phyloP scores from a whole-genome alignment of 2,888 invertebrate genomes.

The Tryphoninae sp. region DNA sequence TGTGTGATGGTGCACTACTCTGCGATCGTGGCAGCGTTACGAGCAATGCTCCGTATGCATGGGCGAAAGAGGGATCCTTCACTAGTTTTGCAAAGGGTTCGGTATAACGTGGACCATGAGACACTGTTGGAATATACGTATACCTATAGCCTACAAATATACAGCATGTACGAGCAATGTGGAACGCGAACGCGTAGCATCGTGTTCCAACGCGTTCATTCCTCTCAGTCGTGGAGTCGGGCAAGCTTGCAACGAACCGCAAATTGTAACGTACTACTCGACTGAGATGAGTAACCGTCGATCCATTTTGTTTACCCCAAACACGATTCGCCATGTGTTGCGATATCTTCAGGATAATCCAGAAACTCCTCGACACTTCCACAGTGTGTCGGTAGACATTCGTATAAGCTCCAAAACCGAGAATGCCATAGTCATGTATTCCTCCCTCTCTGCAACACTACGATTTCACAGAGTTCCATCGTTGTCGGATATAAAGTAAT shows the following conservation, averaged over 20 bases:
- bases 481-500: background rate
- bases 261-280: conserved; percentile 13
- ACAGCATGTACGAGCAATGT: conserved; percentile 29
- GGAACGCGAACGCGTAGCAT: conserved; percentile 33
- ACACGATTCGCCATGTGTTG: conserved; percentile 24
- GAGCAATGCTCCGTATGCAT: conserved; percentile 50
- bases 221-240: too few species aligned
- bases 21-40: conserved; percentile 37
- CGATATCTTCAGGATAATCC: conserved; percentile 11
- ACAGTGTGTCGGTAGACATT: background rate
- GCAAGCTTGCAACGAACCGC: background rate
- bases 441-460: background rate
- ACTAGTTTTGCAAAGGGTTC: conserved; percentile 35
- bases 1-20: background rate
- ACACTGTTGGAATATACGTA: conserved; percentile 15
- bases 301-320: background rate
- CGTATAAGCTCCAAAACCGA: background rate
- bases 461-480: background rate
- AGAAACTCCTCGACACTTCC: background rate
- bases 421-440: background rate
- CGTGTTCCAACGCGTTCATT: background rate
- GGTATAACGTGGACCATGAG: conserved; percentile 15
- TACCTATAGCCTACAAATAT: conserved; percentile 5
- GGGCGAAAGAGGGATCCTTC: conserved; percentile 44
- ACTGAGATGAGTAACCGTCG: background rate